Evolutionary conservation across 2,797 vertebrate genomes (phyloP), one percentile per base, ranked within the genome.

Genomic region (Melanotaenia nigrans): DNA sequence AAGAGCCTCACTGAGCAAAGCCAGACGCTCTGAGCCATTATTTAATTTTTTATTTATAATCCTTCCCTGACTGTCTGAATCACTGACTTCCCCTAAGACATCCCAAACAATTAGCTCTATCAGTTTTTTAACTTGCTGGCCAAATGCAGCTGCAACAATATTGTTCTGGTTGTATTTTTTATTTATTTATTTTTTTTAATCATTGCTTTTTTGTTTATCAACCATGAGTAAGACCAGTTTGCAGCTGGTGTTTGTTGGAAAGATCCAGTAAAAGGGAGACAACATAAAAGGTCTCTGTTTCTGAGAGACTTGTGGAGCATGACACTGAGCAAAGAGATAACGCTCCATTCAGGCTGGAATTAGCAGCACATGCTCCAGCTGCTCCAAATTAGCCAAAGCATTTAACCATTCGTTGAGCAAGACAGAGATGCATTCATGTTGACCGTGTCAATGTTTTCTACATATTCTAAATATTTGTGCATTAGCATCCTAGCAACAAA

Each of bases 351-450:
- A 75, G 72, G 8, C 66, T 55, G n/a, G 70, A 80, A 89, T 85
- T 10, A 74, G 64, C 61, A 69, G 75, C 84, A 77, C 85, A 82
- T 83, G 88, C 30, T 81, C 51, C 59, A 28, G 25, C 59, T 61
- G 53, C 68, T 62, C 22, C 47, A 54, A 72, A 88, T 89, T 82
- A 79, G 53, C 84, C 40, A 56, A 24, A 51, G 28, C 28, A 49
- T 55, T 38, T 55, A 68, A 51, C 65, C 18, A 11, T 36, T 33
- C 8, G 57, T 30, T 57, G 42, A 71, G 62, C 49, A 33, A 7
- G 28, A 53, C 7, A 6, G 24, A 0, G 2, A 25, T 20, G 16
- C 0, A 42, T 32, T 68, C 63, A 54, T 25, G 16, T 40, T 54
- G 7, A 22, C 35, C 45, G 35, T 6, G 38, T 32, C 11, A 14